Base-by-base conservation (phyloP, 2,113 vertebrate genomes). In the Aleadryas rufinucha region DNA sequence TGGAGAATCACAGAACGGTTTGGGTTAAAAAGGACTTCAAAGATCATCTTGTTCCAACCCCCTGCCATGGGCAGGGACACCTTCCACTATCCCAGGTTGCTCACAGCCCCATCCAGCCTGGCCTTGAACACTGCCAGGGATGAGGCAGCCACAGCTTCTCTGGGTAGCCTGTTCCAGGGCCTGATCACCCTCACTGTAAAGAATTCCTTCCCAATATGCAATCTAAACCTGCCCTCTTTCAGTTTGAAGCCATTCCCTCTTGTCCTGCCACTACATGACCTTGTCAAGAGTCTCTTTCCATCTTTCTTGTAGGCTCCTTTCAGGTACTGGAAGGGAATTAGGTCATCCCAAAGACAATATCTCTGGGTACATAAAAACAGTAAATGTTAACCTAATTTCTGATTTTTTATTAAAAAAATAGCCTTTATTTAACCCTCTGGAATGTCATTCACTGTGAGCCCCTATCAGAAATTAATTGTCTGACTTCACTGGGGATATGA, bases 21-120 rank as follows among this genome's bases (percentile, higher is more conserved):
- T 83, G 30, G 17, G 41, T 49, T 23, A 16, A 31, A 42, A 76
- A 13, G 15, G 35, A 61, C 8, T 3, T 37, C 37, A 56, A 61
- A 69, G 3, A 49, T 19, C 11, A 47, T 4, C 14, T 31, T 1
- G 1, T 49, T 54, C 30, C n/a, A 60, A 9, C 3, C 4, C 33
- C 11, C 16, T 60, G 30, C 21, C 26, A 12, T 6, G 10, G 20
- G 4, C 16, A 89, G 14, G 10, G 20, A 53, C n/a, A 22, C 5
- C 5, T 69, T 30, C 9, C 41, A 23, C 26, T 11, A 0, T 0
- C 0, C 53, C 53, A 53, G 24, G 8, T 0, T 17, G 13, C 13
- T 68, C 39, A 26, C 0, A 61, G 13, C 13, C 10, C 16, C n/a
- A 41, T 47, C 45, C n/a, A 60, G 0, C n/a, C 70, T 60, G 39